Conservation (phyloP, 2,113 vertebrate species). For the Rhinolophus sinicus region DNA sequence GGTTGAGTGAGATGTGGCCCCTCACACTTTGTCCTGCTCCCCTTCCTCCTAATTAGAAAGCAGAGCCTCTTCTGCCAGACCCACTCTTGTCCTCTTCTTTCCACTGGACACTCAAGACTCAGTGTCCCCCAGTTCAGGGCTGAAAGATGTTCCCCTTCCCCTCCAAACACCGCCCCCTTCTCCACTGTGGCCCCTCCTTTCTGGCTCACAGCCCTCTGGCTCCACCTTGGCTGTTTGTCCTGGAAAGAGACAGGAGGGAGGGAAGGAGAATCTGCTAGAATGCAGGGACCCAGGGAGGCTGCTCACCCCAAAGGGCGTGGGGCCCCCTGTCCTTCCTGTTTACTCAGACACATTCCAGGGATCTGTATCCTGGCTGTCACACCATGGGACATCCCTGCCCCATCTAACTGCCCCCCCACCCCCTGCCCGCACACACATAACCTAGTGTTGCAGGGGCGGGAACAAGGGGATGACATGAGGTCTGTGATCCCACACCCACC, state of each 20-base stretch:
- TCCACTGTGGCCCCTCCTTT: not conserved
- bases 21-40: not conserved
- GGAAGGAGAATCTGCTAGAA: not conserved
- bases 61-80: not conserved
- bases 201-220: constrained; percentile 50
- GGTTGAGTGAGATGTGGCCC: not conserved
- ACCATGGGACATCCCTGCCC: not conserved
- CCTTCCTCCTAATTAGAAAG: not conserved
- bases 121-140: not conserved
- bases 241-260: constrained; percentile 9
- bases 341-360: constrained; percentile 61
- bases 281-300: not conserved
- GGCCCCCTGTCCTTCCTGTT: constrained; percentile 64
- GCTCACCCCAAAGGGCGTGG: constrained; percentile 48
- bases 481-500: not conserved
- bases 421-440: not conserved
- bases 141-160: not conserved
- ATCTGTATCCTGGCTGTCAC: constrained; percentile 23
- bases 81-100: not conserved
- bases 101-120: not conserved
- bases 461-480: constrained; percentile 28
- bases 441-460: not conserved
- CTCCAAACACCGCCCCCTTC: not conserved
- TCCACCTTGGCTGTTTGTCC: not conserved
- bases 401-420: too few species aligned